Base-by-base conservation (phyloP, 2,113 vertebrate species). In the Pomatorhinus ruficollis region DNA sequence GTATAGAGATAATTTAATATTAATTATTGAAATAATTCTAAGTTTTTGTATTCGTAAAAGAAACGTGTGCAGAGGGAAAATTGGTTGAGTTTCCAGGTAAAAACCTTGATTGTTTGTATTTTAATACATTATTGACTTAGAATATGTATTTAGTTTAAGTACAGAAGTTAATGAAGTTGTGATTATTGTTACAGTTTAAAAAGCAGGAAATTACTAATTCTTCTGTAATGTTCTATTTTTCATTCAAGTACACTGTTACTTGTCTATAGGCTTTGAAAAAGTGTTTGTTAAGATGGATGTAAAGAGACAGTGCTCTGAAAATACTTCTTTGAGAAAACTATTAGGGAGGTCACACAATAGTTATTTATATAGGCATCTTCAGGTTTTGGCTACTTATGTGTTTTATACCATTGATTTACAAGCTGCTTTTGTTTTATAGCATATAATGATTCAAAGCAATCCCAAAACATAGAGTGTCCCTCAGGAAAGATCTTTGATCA, bases 391-490 rank as follows among this genome's bases (percentile, higher is more conserved):
- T 93, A 6, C 30, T 82, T 63, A 14, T 1, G 2, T 93, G 60
- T 68, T 77, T 80, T 92, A 15, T 50, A 21, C 19, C 5, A 12
- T 9, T 71, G 56, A 65, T 74, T 96, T 61, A 93, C 93, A 52
- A 93, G 40, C 74, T 68, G 6, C 81, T 96, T 96, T 72, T 97
- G 56, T 97, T 96, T 87, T 91, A 54, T 94, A 99, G 99, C 96
- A 9, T 99, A 99, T 72, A 97, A 98, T 47, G 97, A 98, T 54
- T 96, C 98, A 16, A 95, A 98, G 93, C 99, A 99, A 97, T 98
- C 98, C 74, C 97, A 97, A 75, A 99, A 99, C 53, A 91, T 96
- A 69, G 44, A 69, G 2, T 99, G 99, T 89, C 2, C 63, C 8
- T 33, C 69, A 21, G 99, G 99, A 89, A 31, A 49, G 30, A 98